A percentile compares a stretch with the other conserved stretches of the same genome.
These are phyloP conservation scores for Phragmatobia fuliginosa DNA, from an alignment of 2,888 invertebrate genomes.

Conservation along the genomic window DNA sequence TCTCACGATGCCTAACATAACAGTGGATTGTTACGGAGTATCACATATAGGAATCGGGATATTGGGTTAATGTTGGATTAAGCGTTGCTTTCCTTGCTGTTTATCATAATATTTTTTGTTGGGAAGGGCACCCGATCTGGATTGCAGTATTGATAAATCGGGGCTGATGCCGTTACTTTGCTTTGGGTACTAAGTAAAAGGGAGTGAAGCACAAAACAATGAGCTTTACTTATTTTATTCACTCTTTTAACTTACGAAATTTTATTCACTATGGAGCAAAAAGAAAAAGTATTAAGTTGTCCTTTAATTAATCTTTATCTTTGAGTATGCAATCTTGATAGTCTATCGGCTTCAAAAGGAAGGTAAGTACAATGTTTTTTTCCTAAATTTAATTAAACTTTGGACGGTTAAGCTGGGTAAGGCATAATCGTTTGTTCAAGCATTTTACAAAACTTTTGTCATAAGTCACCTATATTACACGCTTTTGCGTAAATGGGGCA, in stretches of 20 bases:
- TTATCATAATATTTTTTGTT: background rate
- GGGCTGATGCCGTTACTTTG: background rate
- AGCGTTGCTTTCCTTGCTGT: no score
- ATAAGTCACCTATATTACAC: slow-evolving; percentile 48
- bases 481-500: slow-evolving; percentile 19
- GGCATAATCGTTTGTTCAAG: slow-evolving; percentile 49
- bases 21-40: no score
- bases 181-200: background rate
- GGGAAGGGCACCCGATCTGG: background rate
- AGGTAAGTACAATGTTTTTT: slow-evolving; percentile 36
- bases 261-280: slow-evolving; percentile 17
- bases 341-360: slow-evolving; percentile 47
- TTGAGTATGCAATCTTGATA: slow-evolving; percentile 48
- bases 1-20: no score
- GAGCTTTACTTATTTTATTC: background rate
- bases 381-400: slow-evolving; percentile 65
- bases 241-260: background rate
- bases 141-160: no score
- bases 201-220: background rate
- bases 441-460: slow-evolving; percentile 46
- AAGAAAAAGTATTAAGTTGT: slow-evolving; percentile 17
- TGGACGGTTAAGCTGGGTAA: slow-evolving; percentile 51
- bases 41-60: no score
- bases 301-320: slow-evolving; percentile 45
- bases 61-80: no score